phyloP scores from a whole-genome alignment of 2,113 vertebrate genomes.

The Todiramphus chloris region DNA sequence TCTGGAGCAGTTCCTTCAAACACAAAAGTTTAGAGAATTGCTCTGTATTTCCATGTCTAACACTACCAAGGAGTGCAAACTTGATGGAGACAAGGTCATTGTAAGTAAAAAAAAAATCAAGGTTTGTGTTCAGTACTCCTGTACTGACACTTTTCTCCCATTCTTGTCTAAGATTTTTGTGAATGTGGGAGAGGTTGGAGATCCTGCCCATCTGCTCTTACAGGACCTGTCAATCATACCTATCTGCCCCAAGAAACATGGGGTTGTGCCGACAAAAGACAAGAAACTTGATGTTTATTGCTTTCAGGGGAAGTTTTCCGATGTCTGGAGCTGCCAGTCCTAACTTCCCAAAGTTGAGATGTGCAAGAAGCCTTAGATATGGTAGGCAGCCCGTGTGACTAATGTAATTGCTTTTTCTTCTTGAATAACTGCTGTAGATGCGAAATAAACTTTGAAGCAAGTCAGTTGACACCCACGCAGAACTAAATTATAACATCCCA shows the following conservation, averaged over 20 bases:
- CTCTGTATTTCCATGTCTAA: neutral
- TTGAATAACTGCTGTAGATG: conserved; percentile 15
- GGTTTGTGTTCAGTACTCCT: neutral
- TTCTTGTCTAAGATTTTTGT: neutral
- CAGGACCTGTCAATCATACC: neutral
- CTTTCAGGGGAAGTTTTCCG: neutral
- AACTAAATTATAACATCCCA: conserved; percentile 20
- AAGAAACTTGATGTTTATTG: accelerated
- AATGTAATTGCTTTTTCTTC: conserved; percentile 15
- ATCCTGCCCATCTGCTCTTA: neutral
- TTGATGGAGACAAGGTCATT: neutral
- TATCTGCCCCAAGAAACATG: neutral
- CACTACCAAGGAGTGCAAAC: neutral
- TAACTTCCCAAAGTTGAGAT: neutral
- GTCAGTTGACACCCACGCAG: conserved; percentile 4
- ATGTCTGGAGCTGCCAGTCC: neutral
- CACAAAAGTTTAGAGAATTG: neutral
- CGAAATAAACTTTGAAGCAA: conserved; percentile 24
- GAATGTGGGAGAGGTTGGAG: neutral
- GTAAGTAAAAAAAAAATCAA: neutral
- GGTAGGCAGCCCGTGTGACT: neutral
- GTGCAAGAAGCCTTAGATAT: neutral
- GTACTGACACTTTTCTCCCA: neutral
- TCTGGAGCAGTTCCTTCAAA: neutral
- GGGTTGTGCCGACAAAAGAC: neutral